Percentiles rank a stretch among this genome's conserved stretches.
These are phyloP conservation scores for Noctua janthina DNA, from an alignment of 2,888 invertebrate genomes.

Conservation along the genomic window DNA sequence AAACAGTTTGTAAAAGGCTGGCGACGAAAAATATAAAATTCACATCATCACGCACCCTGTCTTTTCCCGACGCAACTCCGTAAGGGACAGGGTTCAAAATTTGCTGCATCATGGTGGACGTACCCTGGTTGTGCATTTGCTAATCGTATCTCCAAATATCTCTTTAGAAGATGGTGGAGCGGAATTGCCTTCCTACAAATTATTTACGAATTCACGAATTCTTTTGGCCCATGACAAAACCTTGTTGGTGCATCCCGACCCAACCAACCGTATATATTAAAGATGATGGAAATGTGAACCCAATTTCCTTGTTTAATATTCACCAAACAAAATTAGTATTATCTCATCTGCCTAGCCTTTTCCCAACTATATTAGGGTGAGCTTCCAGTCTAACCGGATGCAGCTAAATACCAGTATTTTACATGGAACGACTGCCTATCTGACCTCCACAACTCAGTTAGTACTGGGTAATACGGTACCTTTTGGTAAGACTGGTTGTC, in stretches of 20 bases:
- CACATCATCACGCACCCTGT: slow-evolving; percentile 42
- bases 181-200: not conserved
- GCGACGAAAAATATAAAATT: slow-evolving; percentile 38
- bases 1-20: slow-evolving; percentile 9
- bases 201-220: not conserved
- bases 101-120: slow-evolving; percentile 43
- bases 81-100: slow-evolving; percentile 37
- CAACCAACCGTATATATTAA: not conserved
- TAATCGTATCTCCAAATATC: slow-evolving; percentile 36
- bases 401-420: too few species aligned
- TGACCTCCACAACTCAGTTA: too few species aligned
- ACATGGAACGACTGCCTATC: too few species aligned
- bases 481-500: too few species aligned
- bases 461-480: too few species aligned
- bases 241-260: not conserved
- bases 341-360: not conserved
- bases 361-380: too few species aligned
- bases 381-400: too few species aligned
- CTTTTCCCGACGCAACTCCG: slow-evolving; percentile 28
- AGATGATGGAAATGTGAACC: not conserved
- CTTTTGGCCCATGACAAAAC: not conserved
- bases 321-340: not conserved
- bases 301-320: not conserved
- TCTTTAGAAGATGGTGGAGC: slow-evolving; percentile 25
- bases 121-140: slow-evolving; percentile 42